These are phyloP conservation scores for Antheraea assamensis DNA, from an alignment of 2,888 invertebrate species.

Conservation along the genomic window DNA sequence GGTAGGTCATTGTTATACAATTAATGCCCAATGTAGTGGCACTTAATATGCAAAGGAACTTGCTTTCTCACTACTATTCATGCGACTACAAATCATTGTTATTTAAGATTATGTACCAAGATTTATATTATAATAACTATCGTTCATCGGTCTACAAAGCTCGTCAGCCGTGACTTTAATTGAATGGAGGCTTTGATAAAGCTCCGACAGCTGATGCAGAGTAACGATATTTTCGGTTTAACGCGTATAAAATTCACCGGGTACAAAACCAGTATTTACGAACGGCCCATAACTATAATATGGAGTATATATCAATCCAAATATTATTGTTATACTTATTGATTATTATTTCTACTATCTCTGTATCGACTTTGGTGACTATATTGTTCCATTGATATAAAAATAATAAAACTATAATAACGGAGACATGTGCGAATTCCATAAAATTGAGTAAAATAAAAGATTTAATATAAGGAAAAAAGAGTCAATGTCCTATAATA, in stretches of 20 bases:
- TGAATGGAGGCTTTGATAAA: slow-evolving; percentile 55
- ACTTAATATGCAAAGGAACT: neutral
- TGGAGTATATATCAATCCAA: neutral
- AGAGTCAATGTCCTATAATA: no score
- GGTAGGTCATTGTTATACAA: neutral
- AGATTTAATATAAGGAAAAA: no score
- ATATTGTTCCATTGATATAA: no score
- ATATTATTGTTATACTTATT: neutral
- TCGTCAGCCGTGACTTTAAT: slow-evolving; percentile 63
- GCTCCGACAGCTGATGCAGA: slow-evolving; percentile 40
- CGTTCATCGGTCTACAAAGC: slow-evolving; percentile 46
- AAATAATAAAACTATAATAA: no score
- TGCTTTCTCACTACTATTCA: neutral
- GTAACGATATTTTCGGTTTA: slow-evolving; percentile 48
- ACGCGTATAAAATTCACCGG: neutral
- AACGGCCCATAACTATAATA: neutral
- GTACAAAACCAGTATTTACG: neutral
- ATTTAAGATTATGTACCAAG: slow-evolving; percentile 5
- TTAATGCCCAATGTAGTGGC: neutral
- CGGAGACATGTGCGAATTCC: no score
- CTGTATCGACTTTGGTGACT: no score
- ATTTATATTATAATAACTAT: slow-evolving; percentile 11
- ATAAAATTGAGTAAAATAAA: no score
- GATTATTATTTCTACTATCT: no score
- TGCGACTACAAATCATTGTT: slow-evolving; percentile 9